Conservation (phyloP, 1,140 invertebrate genomes). For the Ooceraea biroi region DNA sequence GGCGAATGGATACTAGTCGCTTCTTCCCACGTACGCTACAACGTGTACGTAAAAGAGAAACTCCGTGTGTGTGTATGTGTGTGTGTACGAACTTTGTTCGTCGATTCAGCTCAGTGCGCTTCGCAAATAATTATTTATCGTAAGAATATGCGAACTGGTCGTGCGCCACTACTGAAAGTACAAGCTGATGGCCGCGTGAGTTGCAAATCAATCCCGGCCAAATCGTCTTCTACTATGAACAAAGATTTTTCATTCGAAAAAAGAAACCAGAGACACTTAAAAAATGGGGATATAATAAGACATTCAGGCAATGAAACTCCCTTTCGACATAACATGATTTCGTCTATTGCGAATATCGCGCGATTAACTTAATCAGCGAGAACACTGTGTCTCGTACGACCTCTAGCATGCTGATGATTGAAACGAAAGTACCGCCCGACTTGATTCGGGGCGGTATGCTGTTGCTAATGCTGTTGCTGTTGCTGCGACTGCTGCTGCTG, state of each 20-base stretch:
- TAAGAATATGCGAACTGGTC: slow-evolving; percentile 52
- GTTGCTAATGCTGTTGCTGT: slow-evolving; percentile 79
- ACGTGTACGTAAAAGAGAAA: slow-evolving; percentile 76
- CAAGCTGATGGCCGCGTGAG: slow-evolving; percentile 62
- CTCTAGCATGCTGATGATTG: slow-evolving; percentile 78
- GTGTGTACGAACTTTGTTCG: slow-evolving; percentile 59
- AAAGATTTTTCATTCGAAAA: slow-evolving; percentile 52
- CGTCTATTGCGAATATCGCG: too few species aligned
- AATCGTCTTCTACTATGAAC: slow-evolving; percentile 38
- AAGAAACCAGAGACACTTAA: slow-evolving; percentile 60
- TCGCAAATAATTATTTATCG: slow-evolving; percentile 66
- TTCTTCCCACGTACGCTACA: slow-evolving; percentile 73
- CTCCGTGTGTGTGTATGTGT: too few species aligned
- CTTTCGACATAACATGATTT: slow-evolving; percentile 66
- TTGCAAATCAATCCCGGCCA: slow-evolving; percentile 49
- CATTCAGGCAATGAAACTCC: slow-evolving; percentile 67
- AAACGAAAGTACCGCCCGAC: slow-evolving; percentile 79
- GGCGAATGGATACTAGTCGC: slow-evolving; percentile 47
- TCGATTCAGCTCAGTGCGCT: slow-evolving; percentile 65
- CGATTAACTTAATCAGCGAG: slow-evolving; percentile 71
- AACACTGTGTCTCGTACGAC: slow-evolving; percentile 70
- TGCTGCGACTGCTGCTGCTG: slow-evolving; percentile 73
- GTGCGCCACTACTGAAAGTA: slow-evolving; percentile 53
- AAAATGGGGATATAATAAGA: slow-evolving; percentile 41
- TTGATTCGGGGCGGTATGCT: slow-evolving; percentile 74